These are phyloP conservation scores for Embiotoca jacksoni DNA, from an alignment of 2,113 vertebrate species.

Conservation along the genomic window DNA sequence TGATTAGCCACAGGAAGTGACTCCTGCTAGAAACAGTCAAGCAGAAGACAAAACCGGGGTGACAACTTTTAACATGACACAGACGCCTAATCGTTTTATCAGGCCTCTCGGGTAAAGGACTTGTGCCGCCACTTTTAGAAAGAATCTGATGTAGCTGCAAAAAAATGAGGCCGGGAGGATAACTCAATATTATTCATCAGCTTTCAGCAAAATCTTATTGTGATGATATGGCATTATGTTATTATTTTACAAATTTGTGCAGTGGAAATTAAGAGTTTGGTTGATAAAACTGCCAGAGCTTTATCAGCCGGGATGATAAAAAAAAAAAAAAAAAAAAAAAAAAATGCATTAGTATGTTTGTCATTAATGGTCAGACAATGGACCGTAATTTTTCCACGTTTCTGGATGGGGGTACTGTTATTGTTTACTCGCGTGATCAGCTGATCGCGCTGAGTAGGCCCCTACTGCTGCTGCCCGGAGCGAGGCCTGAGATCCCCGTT, in stretches of 20 bases:
- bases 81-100: background rate
- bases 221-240: background rate
- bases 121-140: slow-evolving; percentile 1
- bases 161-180: background rate
- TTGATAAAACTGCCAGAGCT: background rate
- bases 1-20: slow-evolving; percentile 73
- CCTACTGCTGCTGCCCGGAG: no score
- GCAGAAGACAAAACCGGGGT: slow-evolving; percentile 20
- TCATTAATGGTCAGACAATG: background rate
- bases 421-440: no score
- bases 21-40: slow-evolving; percentile 44
- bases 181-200: background rate
- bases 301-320: background rate
- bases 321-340: no score
- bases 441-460: no score
- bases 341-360: background rate
- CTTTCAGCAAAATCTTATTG: background rate
- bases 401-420: no score
- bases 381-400: no score
- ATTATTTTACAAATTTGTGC: background rate
- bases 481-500: no score
- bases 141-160: background rate
- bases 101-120: background rate
- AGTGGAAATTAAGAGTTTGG: background rate
- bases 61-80: slow-evolving; percentile 43